phyloP scores from a whole-genome alignment of 2,113 vertebrate genomes.

The Oryzias woworae region DNA sequence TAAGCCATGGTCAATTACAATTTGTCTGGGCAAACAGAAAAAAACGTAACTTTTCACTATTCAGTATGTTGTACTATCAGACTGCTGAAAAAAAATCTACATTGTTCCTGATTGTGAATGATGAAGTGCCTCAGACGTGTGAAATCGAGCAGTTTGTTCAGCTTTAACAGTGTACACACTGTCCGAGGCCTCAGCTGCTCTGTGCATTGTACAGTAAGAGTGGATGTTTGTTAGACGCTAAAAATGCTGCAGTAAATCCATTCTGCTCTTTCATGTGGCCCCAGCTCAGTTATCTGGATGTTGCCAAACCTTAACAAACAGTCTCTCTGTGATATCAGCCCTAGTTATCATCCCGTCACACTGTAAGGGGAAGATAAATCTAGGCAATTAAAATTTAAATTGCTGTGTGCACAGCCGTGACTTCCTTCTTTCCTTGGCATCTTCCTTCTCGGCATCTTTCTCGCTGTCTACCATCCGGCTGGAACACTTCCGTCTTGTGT shows the following conservation, averaged over 20 bases:
- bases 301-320: conserved; percentile 70
- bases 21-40: not conserved
- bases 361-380: conserved; percentile 79
- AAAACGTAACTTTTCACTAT: conserved; percentile 15
- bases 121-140: conserved; percentile 22
- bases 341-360: conserved; percentile 78
- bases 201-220: conserved; percentile 33
- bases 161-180: conserved; percentile 24
- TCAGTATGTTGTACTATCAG: conserved; percentile 7
- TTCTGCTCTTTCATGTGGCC: conserved; percentile 46
- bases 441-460: conserved; percentile 30
- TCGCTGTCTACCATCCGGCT: conserved; percentile 11
- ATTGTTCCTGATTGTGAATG: conserved; percentile 19
- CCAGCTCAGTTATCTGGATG: conserved; percentile 50
- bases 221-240: conserved; percentile 47
- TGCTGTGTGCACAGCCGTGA: conserved; percentile 73
- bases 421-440: conserved; percentile 50
- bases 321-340: conserved; percentile 67
- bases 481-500: conserved; percentile 23
- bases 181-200: conserved; percentile 44
- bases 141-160: conserved; percentile 44
- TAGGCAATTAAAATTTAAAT: conserved; percentile 83
- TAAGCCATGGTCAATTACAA: not conserved
- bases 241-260: conserved; percentile 58
- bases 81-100: conserved; percentile 20